Evolutionary conservation across 2,888 invertebrate genomes (phyloP).

Genomic region (Drosophila tripunctata): DNA sequence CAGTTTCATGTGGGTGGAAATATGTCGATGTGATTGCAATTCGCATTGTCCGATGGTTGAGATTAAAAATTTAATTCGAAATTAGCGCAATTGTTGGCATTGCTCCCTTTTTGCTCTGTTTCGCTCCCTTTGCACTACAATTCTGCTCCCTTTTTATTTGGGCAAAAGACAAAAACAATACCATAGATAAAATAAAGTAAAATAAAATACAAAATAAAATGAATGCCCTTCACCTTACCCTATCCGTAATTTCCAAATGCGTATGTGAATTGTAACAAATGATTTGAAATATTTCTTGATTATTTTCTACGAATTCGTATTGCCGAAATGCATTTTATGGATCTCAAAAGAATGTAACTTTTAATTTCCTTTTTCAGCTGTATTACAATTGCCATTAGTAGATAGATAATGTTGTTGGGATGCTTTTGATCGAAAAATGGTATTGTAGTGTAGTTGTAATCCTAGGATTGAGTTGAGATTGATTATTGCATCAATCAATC

Average conservation of each 20-base stretch:
- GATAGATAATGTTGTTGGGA: slow-evolving; percentile 5
- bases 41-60: slow-evolving; percentile 47
- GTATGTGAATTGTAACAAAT: slow-evolving; percentile 38
- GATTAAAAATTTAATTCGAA: slow-evolving; percentile 81
- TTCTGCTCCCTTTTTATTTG: slow-evolving; percentile 45
- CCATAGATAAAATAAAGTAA: slow-evolving; percentile 61
- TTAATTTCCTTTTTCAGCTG: slow-evolving; percentile 23
- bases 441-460: not conserved
- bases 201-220: slow-evolving; percentile 60
- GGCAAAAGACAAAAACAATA: slow-evolving; percentile 35
- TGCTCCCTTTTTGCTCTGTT: slow-evolving; percentile 42
- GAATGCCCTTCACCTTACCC: slow-evolving; percentile 46
- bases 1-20: slow-evolving; percentile 65
- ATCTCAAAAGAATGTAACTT: slow-evolving; percentile 45
- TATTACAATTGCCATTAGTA: not conserved
- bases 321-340: slow-evolving; percentile 61
- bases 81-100: slow-evolving; percentile 83
- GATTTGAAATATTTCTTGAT: slow-evolving; percentile 78
- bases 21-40: slow-evolving; percentile 39
- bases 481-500: too few species aligned
- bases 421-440: not conserved
- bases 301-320: slow-evolving; percentile 62
- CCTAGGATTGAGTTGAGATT: not conserved
- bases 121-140: slow-evolving; percentile 24
- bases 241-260: not conserved